Evolutionary conservation across 2,113 vertebrate genomes (phyloP), one percentile per base, ranked within the genome.

Genomic region (Cynopterus brachyotis): DNA sequence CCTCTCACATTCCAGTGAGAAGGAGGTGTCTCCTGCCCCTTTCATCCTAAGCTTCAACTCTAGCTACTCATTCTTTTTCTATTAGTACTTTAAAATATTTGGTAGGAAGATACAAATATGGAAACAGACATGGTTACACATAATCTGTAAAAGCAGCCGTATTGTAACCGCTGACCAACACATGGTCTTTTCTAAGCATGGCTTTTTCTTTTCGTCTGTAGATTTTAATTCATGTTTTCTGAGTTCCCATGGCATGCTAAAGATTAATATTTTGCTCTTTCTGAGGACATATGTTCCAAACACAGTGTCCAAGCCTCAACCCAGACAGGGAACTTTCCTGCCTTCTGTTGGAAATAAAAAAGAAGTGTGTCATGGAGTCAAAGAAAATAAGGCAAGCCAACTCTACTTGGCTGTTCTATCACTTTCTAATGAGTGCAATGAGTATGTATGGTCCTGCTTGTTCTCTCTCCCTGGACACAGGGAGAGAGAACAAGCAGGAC

Each of bases 171-270:
- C 15, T 59, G 72, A 64, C 10, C 35, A 80, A 66, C 10, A 13
- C 37, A 53, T 7, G 47, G 20, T 80, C 53, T 37, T 50, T 75
- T 67, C 19, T 53, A 60, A 67, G 35, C 37, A 79, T 0, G 35
- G 16, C 13, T 82, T 26, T 81, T 81, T 81, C 40, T 91, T 94
- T 76, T 20, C 67, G 59, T 20, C 15, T 35, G 26, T 35, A 80
- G 30, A 86, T 81, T 95, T 92, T 59, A 81, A 86, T 82, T 76
- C 45, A 50, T 32, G 37, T 95, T 85, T 89, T 89, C 55, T 60
- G 62, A 82, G 42, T 72, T 83, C 6, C 24, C n/a, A 9, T 19
- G 80, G 59, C 72, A 67, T n/a, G 32, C 6, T 84, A 5, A 55
- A 13, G 42, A 86, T 47, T 40, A 53, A 19, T 76, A n/a, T 53